Base-by-base conservation (phyloP, 2,888 invertebrate genomes). In the Brachycybe producta region DNA sequence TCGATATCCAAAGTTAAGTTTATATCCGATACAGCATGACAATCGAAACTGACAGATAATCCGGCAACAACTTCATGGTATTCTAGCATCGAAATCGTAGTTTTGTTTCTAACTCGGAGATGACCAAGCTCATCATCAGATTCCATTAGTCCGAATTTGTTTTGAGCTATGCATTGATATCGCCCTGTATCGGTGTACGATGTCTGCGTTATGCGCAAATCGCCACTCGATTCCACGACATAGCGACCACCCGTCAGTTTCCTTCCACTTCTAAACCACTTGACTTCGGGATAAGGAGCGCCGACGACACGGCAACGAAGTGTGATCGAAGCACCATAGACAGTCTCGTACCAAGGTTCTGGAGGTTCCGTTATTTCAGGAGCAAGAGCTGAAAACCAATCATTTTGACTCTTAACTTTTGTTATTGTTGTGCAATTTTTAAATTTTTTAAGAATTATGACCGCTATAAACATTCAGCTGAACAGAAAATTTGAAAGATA, bases 281-380 rank as follows among this genome's bases (percentile, higher is more conserved):
- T 85, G 41, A 97, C 84, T 61, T 80, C 77, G 0, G 98, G 97
- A 63, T 84, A 84, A 15, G 98, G 98, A 3, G 95, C 92, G 53
- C 97, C 97, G 68, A 91, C 87, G 49, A 95, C 92, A 55, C 82
- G 78, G 67, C 98, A 98, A 41, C 78, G 82, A 66, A 95, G 72
- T 53, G 77, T 80, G 11, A 87, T 79, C 50, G 78, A 78, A 53
- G 81, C 80, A 1, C 85, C 83, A 62, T 86, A 84, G 36, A 92
- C 92, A 36, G 85, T 84, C 46, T 80, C 78, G 57, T 80, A 75
- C 57, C 85, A 78, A 35, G 61, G 59, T 49, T 75, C 77, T 0
- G 95, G 94, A 1, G 83, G 79, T 61, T 84, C 83, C 43, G 78
- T 79, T 58, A 95, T 91, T 65, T 87, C 86, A 8, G 95, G 91